Conservation (phyloP, 2,113 vertebrate species). For the Climacteris rufus region DNA sequence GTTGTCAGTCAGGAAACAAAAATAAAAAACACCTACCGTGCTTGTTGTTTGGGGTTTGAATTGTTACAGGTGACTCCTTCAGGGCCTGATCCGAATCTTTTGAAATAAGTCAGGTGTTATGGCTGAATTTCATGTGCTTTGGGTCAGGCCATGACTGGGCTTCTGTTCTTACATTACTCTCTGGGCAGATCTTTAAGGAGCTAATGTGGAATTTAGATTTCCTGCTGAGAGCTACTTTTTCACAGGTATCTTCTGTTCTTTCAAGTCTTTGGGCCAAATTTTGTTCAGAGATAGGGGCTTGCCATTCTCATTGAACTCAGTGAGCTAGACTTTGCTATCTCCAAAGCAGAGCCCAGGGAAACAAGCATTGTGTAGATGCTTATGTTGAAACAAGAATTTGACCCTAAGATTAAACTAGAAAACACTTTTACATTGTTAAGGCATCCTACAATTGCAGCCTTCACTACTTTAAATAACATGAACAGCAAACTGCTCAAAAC, state of each 20-base stretch:
- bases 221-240: neutral
- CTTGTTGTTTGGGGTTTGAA: neutral
- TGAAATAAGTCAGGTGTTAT: neutral
- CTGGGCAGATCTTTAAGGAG: neutral
- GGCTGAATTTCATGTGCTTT: neutral
- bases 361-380: neutral
- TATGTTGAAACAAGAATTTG: neutral
- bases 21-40: neutral
- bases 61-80: neutral
- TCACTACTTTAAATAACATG: neutral
- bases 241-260: neutral
- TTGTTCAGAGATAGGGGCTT: neutral
- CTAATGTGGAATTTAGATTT: neutral
- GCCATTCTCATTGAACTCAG: neutral
- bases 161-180: neutral
- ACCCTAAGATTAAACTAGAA: neutral
- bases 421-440: neutral
- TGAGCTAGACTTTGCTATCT: neutral
- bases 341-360: neutral
- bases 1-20: neutral
- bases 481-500: neutral
- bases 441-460: neutral
- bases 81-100: neutral
- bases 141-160: neutral
- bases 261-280: neutral